Evolutionary conservation across 2,888 invertebrate genomes (phyloP), one percentile per base, ranked within the genome.

Genomic region (Apamea anceps): DNA sequence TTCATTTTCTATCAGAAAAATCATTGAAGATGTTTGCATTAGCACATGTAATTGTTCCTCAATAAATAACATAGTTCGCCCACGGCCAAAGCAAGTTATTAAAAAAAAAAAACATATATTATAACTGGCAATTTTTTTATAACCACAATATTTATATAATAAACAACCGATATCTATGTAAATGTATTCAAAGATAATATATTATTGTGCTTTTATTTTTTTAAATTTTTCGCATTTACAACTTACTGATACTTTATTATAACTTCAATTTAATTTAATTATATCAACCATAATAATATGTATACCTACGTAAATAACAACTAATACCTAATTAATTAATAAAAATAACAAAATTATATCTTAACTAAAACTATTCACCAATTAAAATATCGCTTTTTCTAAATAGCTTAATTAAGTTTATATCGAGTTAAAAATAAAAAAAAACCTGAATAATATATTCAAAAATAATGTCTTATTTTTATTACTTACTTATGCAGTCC

Each of bases 401-500:
- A 21, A 18, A n/a, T n/a, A 5, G 8, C 13, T 67, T 73, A 8
- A 45, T 28, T 45, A 5, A 15, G 15, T 63, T 45, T n/a, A 18
- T 42, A 42, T 42, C 4, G 15, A 63, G n/a, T 45, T 65, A 2
- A 21, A 32, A 68, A 45, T 10, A 62, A 15, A 54, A n/a, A 54
- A 54, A 54, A n/a, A 2, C 1, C 2, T 37, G 2, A 48, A 57
- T 10, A 21, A 79, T 54, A 2, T 54, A 54, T 18, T 65, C 4
- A 66, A 57, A 60, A 51, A 42, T 42, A 8, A 25, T 21, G 15
- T 28, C 48, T 25, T 13, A 65, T 18, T 8, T 37, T 45, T 42
- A 54, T 48, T 54, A 98, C 95, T 93, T 97, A 98, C 90, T 98
- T 98, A 92, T 99, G 99, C 83, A 99, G 97, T 25, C 98, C 98